Evolutionary conservation across 2,888 invertebrate genomes (phyloP), one percentile per base, ranked within the genome.

Genomic region (Drosophila neonasuta): DNA sequence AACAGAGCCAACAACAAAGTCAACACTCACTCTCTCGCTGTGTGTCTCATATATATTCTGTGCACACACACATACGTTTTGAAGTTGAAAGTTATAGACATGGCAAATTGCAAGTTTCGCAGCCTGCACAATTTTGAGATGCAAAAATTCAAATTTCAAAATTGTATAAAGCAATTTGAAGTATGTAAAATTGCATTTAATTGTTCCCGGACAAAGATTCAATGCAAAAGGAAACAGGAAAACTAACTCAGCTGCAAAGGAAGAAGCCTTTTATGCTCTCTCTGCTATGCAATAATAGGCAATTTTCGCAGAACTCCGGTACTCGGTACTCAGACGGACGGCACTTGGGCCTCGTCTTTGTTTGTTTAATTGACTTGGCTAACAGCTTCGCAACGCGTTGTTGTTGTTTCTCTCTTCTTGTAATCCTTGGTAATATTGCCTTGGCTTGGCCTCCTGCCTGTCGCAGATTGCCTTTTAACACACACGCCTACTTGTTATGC

Each of bases 101-200:
- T 34, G 34, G 48, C 39, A 41, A 41, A 41, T 41, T 41, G 39
- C 39, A 41, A 41, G 39, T 41, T 41, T 41, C 7, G 13, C 13
- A 39, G 39, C n/a, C 34, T 36, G 54, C 29, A 13, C 50, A 46
- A 55, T 45, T 46, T 34, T 10, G 10, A 24, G 57, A 39, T 55
- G 36, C 66, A 69, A 71, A 86, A 80, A 79, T 74, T 72, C 61
- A 69, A 71, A 80, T 77, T 69, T 68, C 62, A 65, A 84, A 84
- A 82, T 81, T 77, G 81, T 80, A 71, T 77, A 80, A 86, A 86
- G 71, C 79, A 74, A 86, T 86, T 85, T 80, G 71, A 62, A 80
- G 79, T 79, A 87, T 85, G 88, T 87, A 80, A 87, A 86, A 86
- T 81, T 79, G 75, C 81, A 88, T 86, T 80, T 84, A 86, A 88